A percentile compares a stretch with the other conserved stretches of the same genome.
Evolutionary conservation across 2,797 vertebrate genomes (phyloP).

Genomic region (Tinamus major): DNA sequence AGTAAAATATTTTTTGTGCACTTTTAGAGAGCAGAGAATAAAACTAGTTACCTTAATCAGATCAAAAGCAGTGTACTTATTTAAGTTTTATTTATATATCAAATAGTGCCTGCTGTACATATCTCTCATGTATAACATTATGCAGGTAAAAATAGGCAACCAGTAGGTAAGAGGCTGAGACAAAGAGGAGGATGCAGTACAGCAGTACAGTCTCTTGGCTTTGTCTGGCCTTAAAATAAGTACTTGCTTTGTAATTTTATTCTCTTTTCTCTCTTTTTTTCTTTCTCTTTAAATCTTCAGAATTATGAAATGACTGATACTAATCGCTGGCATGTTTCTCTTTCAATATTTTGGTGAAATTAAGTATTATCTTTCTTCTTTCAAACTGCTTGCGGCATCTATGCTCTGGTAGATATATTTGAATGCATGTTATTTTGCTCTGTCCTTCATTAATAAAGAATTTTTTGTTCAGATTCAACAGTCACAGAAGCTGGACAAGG

Average conservation of each 20-base stretch:
- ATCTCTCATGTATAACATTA: neutral
- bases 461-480: slow-evolving; percentile 30
- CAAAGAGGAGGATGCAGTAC: neutral
- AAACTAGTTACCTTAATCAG: neutral
- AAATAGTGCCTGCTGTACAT: neutral
- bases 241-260: neutral
- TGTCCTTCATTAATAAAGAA: neutral
- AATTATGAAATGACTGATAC: neutral
- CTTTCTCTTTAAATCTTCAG: neutral
- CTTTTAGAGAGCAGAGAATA: neutral
- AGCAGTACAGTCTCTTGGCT: neutral
- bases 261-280: neutral
- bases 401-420: neutral
- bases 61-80: neutral
- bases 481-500: neutral
- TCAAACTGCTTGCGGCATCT: neutral
- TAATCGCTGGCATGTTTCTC: neutral
- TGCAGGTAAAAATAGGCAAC: neutral
- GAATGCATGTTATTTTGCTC: neutral
- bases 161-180: neutral
- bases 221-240: neutral
- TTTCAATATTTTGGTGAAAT: neutral
- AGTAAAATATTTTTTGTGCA: neutral
- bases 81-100: neutral
- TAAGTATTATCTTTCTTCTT: neutral